Percentiles rank a stretch among this genome's conserved stretches.
phyloP scores from a whole-genome alignment of 2,113 vertebrate species.

The Zapus hudsonius region DNA sequence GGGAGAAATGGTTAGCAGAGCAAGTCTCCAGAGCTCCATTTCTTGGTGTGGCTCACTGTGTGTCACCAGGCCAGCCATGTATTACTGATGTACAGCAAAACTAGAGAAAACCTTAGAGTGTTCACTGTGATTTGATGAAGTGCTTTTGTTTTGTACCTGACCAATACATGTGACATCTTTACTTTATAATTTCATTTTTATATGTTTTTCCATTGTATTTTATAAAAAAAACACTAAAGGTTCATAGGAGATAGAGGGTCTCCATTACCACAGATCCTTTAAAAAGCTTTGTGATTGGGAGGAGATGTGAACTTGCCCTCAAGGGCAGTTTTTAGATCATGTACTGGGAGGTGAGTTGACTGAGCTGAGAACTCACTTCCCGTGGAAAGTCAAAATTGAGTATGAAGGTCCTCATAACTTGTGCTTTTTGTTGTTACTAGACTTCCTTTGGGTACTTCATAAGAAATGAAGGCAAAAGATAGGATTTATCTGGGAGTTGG shows the following conservation, averaged over 20 bases:
- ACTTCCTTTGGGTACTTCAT: not conserved
- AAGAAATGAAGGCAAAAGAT: not conserved
- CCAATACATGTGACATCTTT: not conserved
- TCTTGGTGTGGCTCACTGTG: not conserved
- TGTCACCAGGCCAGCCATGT: no score
- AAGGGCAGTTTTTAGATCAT: fast-evolving
- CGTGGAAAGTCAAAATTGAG: not conserved
- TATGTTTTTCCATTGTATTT: not conserved
- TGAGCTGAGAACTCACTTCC: not conserved
- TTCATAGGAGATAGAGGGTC: not conserved
- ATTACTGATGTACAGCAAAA: not conserved
- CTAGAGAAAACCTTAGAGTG: not conserved
- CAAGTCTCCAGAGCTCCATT: not conserved
- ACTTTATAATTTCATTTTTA: not conserved
- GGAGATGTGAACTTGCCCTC: not conserved
- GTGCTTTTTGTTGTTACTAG: not conserved
- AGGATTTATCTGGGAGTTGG: not conserved
- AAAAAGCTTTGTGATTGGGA: not conserved
- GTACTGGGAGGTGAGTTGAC: no score
- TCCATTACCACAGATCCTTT: not conserved
- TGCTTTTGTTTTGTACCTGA: not conserved
- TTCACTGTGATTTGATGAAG: not conserved
- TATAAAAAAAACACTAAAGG: not conserved
- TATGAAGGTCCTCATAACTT: not conserved
- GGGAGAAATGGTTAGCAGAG: not conserved